phyloP scores from a whole-genome alignment of 2,888 invertebrate genomes.

The Ditylenchus weischeri region DNA sequence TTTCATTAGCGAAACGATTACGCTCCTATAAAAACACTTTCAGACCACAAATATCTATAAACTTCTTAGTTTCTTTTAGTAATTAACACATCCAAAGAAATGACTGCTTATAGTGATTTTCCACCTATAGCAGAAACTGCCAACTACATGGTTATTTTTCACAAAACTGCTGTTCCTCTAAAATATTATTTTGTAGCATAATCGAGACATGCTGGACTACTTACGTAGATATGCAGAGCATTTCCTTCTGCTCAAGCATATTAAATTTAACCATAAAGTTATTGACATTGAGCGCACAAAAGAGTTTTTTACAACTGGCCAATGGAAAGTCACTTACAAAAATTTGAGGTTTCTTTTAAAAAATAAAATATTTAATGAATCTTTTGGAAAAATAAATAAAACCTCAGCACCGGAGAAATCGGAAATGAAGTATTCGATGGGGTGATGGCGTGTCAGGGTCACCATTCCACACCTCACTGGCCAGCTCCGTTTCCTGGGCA shows the following conservation, averaged over 20 bases:
- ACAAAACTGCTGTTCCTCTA: too few species aligned
- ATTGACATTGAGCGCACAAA: constrained; percentile 42
- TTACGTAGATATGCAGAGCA: constrained; percentile 46
- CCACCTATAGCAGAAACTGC: constrained; percentile 61
- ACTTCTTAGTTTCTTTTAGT: constrained; percentile 24
- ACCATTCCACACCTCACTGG: constrained; percentile 60
- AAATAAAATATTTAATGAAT: background rate
- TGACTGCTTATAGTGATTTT: constrained; percentile 54
- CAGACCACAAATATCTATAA: too few species aligned
- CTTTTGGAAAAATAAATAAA: background rate
- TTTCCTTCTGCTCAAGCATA: constrained; percentile 38
- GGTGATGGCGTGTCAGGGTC: constrained; percentile 63
- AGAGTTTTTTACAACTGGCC: constrained; percentile 57
- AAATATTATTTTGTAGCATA: background rate
- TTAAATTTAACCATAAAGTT: constrained; percentile 46
- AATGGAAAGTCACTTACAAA: constrained; percentile 51
- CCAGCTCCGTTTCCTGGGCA: constrained; percentile 57
- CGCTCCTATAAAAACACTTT: too few species aligned
- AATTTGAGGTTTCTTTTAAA: constrained; percentile 29
- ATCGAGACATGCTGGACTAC: constrained; percentile 41
- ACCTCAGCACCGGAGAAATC: constrained; percentile 9
- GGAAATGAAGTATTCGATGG: constrained; percentile 59
- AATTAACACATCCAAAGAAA: constrained; percentile 59
- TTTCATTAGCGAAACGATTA: too few species aligned
- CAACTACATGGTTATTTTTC: constrained; percentile 57